Conservation (phyloP, 1,140 invertebrate genomes). For the Sipha flava region DNA sequence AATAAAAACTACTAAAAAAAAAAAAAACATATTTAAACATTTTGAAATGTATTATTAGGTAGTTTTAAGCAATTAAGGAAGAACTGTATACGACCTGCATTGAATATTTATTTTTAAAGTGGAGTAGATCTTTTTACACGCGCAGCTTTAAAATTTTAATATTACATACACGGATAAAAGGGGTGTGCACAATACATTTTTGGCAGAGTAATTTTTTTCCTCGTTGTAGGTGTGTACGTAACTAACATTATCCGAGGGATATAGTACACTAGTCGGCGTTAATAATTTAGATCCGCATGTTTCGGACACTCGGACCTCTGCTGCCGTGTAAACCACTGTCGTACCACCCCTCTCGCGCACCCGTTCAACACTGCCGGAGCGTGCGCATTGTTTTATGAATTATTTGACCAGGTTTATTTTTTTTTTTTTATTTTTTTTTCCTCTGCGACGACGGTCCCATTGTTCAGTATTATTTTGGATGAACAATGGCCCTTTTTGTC, state of each 20-base stretch:
- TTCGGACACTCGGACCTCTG: conserved; percentile 16
- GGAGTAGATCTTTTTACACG: no score
- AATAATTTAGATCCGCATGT: conserved; percentile 16
- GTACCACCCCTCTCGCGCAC: background rate
- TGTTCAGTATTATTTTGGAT: conserved; percentile 17
- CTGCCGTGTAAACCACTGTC: background rate
- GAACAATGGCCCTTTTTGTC: conserved; percentile 24
- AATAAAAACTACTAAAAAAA: no score
- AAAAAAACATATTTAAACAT: no score
- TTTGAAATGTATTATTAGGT: no score
- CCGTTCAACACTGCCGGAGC: background rate
- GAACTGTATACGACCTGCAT: no score
- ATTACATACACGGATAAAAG: no score
- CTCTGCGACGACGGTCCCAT: background rate
- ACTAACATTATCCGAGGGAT: background rate
- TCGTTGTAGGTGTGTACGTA: background rate
- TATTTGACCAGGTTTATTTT: conserved; percentile 25
- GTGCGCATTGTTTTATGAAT: conserved; percentile 23
- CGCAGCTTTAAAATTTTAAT: no score
- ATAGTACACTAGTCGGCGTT: background rate
- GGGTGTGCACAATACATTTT: no score
- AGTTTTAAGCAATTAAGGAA: no score
- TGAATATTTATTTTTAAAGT: no score
- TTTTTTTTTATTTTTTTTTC: conserved; percentile 5
- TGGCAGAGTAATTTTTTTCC: background rate